Evolutionary conservation across 2,888 invertebrate species (phyloP).

Genomic region (Drosophila peninsularis): DNA sequence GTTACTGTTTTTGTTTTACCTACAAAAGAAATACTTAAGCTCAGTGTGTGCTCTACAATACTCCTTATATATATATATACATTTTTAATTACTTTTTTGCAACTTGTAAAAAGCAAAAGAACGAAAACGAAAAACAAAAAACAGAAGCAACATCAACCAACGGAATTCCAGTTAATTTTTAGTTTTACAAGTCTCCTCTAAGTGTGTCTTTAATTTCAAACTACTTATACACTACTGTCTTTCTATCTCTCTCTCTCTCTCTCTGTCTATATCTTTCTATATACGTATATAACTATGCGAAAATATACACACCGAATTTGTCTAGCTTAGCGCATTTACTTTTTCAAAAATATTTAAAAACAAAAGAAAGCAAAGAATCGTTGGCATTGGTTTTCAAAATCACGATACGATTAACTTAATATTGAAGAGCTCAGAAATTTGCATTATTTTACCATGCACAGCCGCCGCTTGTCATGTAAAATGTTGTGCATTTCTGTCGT

Average conservation of each 20-base stretch:
- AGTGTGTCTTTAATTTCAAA: constrained; percentile 67
- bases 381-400: constrained; percentile 84
- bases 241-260: constrained; percentile 21
- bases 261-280: constrained; percentile 29
- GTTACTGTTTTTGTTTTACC: constrained; percentile 50
- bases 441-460: constrained; percentile 67
- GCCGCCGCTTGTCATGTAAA: constrained; percentile 62
- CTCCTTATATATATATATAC: constrained; percentile 10
- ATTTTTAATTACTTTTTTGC: constrained; percentile 44
- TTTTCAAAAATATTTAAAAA: constrained; percentile 78
- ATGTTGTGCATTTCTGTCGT: constrained; percentile 66
- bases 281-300: constrained; percentile 41
- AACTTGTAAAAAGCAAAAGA: constrained; percentile 53
- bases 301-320: constrained; percentile 29
- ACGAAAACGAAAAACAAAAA: constrained; percentile 20
- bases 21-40: constrained; percentile 25
- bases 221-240: constrained; percentile 34
- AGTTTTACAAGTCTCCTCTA: constrained; percentile 61
- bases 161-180: constrained; percentile 47
- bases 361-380: constrained; percentile 72
- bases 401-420: constrained; percentile 26
- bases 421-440: constrained; percentile 32
- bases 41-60: constrained; percentile 43
- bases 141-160: constrained; percentile 11
- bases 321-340: constrained; percentile 62